Percentiles rank a stretch among this genome's conserved stretches.
These are phyloP conservation scores for Chrysolina oricalcia DNA, from an alignment of 2,888 invertebrate genomes.

Conservation along the genomic window DNA sequence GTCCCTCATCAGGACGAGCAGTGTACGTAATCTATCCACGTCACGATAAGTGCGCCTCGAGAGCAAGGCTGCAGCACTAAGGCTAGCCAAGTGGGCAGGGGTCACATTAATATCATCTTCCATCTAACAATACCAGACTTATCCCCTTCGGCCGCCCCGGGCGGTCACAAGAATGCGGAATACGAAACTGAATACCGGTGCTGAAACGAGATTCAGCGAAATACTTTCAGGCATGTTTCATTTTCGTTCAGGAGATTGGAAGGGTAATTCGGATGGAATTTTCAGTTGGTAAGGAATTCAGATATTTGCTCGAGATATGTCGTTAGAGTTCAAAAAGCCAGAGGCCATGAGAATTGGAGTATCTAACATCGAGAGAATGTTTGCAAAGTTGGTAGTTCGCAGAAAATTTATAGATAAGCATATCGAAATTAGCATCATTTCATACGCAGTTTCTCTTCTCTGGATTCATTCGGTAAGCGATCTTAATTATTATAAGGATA, in stretches of 20 bases:
- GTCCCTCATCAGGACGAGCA: neutral
- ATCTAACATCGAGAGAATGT: no score
- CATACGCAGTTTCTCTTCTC: no score
- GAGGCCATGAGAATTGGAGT: neutral
- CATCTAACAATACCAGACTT: constrained; percentile 16
- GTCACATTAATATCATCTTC: constrained; percentile 16
- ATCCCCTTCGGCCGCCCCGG: neutral
- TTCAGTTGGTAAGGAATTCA: neutral
- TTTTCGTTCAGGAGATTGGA: neutral
- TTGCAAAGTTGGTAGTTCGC: no score
- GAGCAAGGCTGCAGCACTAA: constrained; percentile 6
- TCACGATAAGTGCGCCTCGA: constrained; percentile 7
- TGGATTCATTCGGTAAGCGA: no score
- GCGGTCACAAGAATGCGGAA: constrained; percentile 11
- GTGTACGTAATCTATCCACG: neutral
- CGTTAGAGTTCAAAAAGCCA: neutral
- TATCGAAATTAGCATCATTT: no score
- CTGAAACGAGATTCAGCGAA: neutral
- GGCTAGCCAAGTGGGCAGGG: neutral
- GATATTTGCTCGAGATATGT: constrained; percentile 3
- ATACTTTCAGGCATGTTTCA: constrained; percentile 16
- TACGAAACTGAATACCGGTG: neutral
- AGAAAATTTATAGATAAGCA: no score
- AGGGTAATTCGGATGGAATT: neutral
- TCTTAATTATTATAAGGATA: no score